Evolutionary conservation across 2,888 invertebrate genomes (phyloP), one percentile per base, ranked within the genome.

Genomic region (Agonopterix heracliana): DNA sequence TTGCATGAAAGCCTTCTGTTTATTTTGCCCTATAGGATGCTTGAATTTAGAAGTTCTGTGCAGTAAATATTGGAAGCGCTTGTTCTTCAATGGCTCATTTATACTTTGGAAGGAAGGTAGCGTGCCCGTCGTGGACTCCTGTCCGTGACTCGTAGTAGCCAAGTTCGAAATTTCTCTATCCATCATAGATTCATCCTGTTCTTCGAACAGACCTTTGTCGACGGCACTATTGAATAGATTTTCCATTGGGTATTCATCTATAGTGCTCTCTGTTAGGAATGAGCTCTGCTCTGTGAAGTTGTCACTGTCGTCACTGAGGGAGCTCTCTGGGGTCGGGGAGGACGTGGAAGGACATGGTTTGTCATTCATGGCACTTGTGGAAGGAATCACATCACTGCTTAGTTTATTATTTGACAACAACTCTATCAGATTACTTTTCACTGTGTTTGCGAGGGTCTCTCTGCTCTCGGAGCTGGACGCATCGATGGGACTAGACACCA

Each of bases 401-500:
- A 78, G 60, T 59, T 79, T 80, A 68, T 73, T 85, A 63, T 73
- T 74, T 53, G 83, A 73, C 65, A 88, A 71, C 54, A 87, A 76
- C 49, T 85, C 83, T 70, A 86, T 77, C 66, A 88, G 72, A 67
- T 81, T 85, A 70, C 70, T 84, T 71, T 85, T 86, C 26, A 84
- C 82, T 54, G 80, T 68, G 57, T 78, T 81, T 41, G 78, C 73
- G 36, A 71, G 68, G 34, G 71, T 70, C 55, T 82, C 73, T 54
- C 69, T 68, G 51, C 61, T 75, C 41, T 80, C 75, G 45, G 76
- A 61, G 50, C 71, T 64, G 44, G 71, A 60, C 54, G 75, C 59
- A 59, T 84, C 81, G 53, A 87, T 77, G 41, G 86, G 91, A 82
- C 85, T 90, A 62, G 91, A 91, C 51, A 91, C 91, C 64, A 91